Percentiles rank a stretch among this genome's conserved stretches.
Evolutionary conservation across 2,888 invertebrate genomes (phyloP).

Genomic region (Leucoma salicis): DNA sequence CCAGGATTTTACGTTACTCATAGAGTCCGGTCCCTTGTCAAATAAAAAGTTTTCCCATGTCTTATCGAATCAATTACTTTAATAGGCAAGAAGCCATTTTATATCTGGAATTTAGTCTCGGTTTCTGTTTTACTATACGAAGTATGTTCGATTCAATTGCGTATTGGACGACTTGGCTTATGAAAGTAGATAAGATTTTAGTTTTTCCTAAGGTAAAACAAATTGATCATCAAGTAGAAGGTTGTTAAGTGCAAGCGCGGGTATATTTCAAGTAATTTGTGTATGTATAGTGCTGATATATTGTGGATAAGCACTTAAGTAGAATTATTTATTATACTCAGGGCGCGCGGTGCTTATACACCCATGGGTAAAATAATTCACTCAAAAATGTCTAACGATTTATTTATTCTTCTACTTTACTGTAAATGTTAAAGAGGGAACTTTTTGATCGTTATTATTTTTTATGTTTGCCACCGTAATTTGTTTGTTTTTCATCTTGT

Average conservation of each 20-base stretch:
- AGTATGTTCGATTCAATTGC: slow-evolving; percentile 24
- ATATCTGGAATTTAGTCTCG: slow-evolving; percentile 47
- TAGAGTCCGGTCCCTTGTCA: slow-evolving; percentile 71
- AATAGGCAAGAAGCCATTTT: slow-evolving; percentile 59
- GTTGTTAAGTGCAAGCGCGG: not conserved
- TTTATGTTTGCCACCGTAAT: slow-evolving; percentile 28
- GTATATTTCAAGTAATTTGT: slow-evolving; percentile 4
- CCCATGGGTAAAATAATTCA: slow-evolving; percentile 55
- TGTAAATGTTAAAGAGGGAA: slow-evolving; percentile 44
- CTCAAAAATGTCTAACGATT: slow-evolving; percentile 53
- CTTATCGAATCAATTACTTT: slow-evolving; percentile 76
- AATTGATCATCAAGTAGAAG: slow-evolving; percentile 11
- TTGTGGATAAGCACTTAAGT: slow-evolving; percentile 19
- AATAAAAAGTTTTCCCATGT: slow-evolving; percentile 74
- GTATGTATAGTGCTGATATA: slow-evolving; percentile 5
- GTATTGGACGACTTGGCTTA: slow-evolving; percentile 18
- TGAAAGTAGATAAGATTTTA: slow-evolving; percentile 13
- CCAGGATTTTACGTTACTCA: slow-evolving; percentile 61
- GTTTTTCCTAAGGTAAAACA: slow-evolving; percentile 5
- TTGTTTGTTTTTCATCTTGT: not conserved
- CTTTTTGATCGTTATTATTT: slow-evolving; percentile 37
- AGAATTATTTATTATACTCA: slow-evolving; percentile 27
- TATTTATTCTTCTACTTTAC: slow-evolving; percentile 39
- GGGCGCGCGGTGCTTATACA: slow-evolving; percentile 46
- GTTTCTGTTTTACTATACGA: slow-evolving; percentile 34